Base-by-base conservation (phyloP, 2,888 invertebrate genomes). In the Pyrocoelia pectoralis region DNA sequence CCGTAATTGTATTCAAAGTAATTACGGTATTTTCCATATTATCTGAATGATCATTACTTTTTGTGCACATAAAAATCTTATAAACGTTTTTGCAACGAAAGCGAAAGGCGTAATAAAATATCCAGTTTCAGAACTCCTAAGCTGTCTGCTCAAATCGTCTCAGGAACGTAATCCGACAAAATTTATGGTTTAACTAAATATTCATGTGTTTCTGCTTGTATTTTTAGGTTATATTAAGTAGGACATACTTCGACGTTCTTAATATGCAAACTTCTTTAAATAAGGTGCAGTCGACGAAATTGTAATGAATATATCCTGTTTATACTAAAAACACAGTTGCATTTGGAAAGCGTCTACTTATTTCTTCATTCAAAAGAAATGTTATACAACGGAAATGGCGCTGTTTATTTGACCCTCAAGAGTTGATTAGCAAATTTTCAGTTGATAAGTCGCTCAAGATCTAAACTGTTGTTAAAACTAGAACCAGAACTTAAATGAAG, bases 181-280 rank as follows among this genome's bases (percentile, higher is more conserved):
- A 62, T 62, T 62, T 62, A 62, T 62, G 62, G 56, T 62, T 62
- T 62, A 56, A 62, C 62, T 62, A 62, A 62, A 62, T 62, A 62
- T 62, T 62, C 62, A 62, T 62, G 57, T 61, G 61, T 61, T 62
- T 56, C 53, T 51, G 49, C 56, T 56, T 62, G 62, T 56, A 61
- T 56, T 61, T 29, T 56, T 29, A 33, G 19, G 19, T 56, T 60
- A 60, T 50, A 49, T 61, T 55, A 61, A 55, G 49, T 41, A 50
- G 29, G 28, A 56, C 50, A 55, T 28, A 19, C 29, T 50, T 56
- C 41, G n/a, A 50, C 12, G 41, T n/a, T 50, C 28, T 17, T 17
- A 17, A 46, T 17, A 17, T 46, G n/a, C 15, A 46, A n/a, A n/a
- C n/a, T n/a, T n/a, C n/a, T n/a, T n/a, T n/a, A n/a, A n/a, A n/a